A percentile compares a stretch with the other conserved stretches of the same genome.
Conservation (phyloP, 2,888 invertebrate genomes). For the Catocala sponsa region DNA sequence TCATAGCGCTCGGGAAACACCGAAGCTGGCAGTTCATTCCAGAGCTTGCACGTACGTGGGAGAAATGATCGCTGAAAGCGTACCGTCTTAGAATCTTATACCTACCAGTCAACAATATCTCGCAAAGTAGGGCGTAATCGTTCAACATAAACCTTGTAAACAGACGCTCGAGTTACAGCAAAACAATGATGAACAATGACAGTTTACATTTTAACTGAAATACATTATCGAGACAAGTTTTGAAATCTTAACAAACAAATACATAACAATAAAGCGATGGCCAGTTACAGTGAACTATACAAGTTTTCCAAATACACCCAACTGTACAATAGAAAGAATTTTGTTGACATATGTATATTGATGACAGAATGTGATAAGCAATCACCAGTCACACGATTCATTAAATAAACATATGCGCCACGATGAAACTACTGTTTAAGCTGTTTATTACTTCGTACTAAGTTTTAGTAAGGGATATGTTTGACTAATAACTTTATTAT, state of each 20-base stretch:
- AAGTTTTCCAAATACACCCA: conserved; percentile 75
- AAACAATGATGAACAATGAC: conserved; percentile 79
- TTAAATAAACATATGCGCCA: conserved; percentile 1
- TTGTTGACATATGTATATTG: conserved; percentile 60
- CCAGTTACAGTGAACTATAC: conserved; percentile 60
- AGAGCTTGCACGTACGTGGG: no score
- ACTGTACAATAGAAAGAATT: conserved; percentile 65
- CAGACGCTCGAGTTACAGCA: conserved; percentile 62
- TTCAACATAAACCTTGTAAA: conserved; percentile 61
- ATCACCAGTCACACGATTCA: conserved; percentile 20
- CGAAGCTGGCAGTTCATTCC: no score
- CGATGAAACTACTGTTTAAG: no score
- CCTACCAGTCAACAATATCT: not conserved
- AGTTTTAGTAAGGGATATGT: no score
- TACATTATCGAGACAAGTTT: conserved; percentile 71
- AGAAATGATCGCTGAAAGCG: no score
- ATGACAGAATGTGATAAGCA: conserved; percentile 38
- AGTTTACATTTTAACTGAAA: conserved; percentile 83
- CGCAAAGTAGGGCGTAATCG: conserved; percentile 37
- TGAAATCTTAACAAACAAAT: conserved; percentile 75
- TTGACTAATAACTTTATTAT: no score
- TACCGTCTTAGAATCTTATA: no score
- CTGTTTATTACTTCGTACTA: no score
- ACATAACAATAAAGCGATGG: conserved; percentile 61
- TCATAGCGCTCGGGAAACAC: no score